A percentile compares a stretch with the other conserved stretches of the same genome.
Conservation (phyloP, 2,113 vertebrate genomes). For the Muntiacus reevesi region DNA sequence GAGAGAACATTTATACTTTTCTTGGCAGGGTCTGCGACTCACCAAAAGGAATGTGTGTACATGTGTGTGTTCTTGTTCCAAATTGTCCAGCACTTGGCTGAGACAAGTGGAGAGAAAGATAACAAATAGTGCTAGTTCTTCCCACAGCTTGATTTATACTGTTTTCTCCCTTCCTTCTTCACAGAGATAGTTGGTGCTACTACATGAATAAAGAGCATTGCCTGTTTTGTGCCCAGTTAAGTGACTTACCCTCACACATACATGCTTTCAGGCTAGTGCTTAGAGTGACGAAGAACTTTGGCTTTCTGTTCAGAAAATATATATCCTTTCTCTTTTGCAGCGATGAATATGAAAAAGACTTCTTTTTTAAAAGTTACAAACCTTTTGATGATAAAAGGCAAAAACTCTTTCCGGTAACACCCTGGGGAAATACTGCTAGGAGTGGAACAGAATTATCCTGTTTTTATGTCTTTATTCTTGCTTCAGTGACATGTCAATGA, state of each 20-base stretch:
- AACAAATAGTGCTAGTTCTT: neutral
- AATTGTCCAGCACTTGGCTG: neutral
- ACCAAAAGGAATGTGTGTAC: neutral
- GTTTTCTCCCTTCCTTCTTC: neutral
- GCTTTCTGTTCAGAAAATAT: neutral
- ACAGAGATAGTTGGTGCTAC: neutral
- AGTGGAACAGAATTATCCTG: neutral
- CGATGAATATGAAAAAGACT: neutral
- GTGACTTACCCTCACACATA: neutral
- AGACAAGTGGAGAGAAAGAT: too few species aligned
- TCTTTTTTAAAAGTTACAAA: neutral
- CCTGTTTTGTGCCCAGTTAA: neutral
- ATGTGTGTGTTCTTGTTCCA: neutral
- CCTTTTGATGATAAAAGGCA: neutral
- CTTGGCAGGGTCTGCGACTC: neutral
- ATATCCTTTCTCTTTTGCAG: neutral
- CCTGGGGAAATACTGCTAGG: neutral
- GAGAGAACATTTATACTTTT: neutral
- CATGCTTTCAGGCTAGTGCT: neutral
- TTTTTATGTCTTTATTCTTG: constrained; percentile 9
- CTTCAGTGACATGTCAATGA: neutral
- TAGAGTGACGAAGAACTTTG: neutral
- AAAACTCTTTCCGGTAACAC: neutral
- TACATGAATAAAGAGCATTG: neutral
- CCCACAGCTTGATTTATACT: neutral